Conservation (phyloP, 2,113 vertebrate species). For the Phyllostomus hastatus region DNA sequence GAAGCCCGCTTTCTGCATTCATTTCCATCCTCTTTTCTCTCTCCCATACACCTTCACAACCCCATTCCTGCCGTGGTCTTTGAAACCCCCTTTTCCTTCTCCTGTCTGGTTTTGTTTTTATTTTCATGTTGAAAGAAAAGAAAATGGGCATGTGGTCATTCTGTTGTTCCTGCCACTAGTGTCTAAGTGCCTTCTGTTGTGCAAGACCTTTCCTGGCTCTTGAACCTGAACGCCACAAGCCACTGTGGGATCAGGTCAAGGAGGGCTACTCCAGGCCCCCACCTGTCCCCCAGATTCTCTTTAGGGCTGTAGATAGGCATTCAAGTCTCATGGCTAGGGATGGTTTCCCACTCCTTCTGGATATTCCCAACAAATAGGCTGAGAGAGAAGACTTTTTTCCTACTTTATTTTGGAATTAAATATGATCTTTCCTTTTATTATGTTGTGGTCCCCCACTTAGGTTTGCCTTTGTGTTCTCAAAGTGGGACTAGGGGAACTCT, state of each 20-base stretch:
- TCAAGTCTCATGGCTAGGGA: not conserved
- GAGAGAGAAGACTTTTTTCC: not conserved
- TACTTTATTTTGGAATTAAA: not conserved
- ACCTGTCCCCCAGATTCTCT: not conserved
- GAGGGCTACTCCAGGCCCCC: not conserved
- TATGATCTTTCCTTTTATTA: not conserved
- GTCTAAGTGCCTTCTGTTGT: not conserved
- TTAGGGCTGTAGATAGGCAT: not conserved
- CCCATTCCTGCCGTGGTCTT: not conserved
- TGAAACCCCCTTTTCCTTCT: not conserved
- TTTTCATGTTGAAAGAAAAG: not conserved
- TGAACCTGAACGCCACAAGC: not conserved
- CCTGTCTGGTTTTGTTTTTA: not conserved
- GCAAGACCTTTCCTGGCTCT: not conserved
- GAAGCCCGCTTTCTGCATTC: not conserved
- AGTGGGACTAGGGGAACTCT: not conserved
- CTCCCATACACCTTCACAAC: not conserved
- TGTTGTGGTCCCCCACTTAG: not conserved
- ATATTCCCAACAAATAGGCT: not conserved
- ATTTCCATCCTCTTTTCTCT: not conserved
- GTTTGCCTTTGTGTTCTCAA: not conserved
- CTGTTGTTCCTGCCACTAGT: not conserved
- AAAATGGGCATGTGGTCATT: not conserved
- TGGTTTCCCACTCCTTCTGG: not conserved
- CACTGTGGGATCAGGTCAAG: not conserved